These are phyloP conservation scores for Cuniculus paca DNA, from an alignment of 2,797 vertebrate genomes.

Conservation along the genomic window DNA sequence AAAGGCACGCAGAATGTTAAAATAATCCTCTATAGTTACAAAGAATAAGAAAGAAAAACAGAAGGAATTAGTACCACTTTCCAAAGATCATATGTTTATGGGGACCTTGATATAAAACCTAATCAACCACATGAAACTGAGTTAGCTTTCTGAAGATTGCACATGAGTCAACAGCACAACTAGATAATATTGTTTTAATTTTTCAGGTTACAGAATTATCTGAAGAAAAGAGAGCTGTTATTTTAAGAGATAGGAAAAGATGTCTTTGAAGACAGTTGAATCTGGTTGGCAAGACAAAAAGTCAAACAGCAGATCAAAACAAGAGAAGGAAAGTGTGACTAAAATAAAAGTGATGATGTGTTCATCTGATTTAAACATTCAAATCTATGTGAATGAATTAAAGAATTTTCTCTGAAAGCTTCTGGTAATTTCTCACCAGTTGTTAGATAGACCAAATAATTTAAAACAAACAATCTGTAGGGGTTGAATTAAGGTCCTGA, in stretches of 20 bases:
- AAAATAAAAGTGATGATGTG: constrained; percentile 77
- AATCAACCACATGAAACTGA: constrained; percentile 81
- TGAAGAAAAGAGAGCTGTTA: constrained; percentile 86
- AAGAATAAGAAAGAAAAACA: constrained; percentile 74
- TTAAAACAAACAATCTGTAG: constrained; percentile 69
- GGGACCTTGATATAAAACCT: constrained; percentile 84
- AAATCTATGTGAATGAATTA: constrained; percentile 67
- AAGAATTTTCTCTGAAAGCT: constrained; percentile 59
- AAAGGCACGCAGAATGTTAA: too few species aligned
- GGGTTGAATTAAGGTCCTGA: constrained; percentile 40
- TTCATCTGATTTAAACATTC: constrained; percentile 64
- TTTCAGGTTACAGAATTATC: constrained; percentile 86
- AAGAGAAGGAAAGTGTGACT: constrained; percentile 71
- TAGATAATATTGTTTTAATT: constrained; percentile 85
- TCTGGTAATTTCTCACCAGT: constrained; percentile 69
- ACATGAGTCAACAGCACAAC: constrained; percentile 84
- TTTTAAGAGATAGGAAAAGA: constrained; percentile 85
- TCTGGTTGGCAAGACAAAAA: constrained; percentile 75
- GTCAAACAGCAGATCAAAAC: constrained; percentile 83
- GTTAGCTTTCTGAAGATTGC: constrained; percentile 83
- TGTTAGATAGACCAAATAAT: constrained; percentile 70
- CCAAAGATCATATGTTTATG: constrained; percentile 78
- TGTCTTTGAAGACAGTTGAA: constrained; percentile 84
- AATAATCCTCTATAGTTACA: constrained; percentile 56
- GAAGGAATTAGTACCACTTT: constrained; percentile 76